Evolutionary conservation across 2,888 invertebrate species (phyloP).

Genomic region (Serripes groenlandicus): DNA sequence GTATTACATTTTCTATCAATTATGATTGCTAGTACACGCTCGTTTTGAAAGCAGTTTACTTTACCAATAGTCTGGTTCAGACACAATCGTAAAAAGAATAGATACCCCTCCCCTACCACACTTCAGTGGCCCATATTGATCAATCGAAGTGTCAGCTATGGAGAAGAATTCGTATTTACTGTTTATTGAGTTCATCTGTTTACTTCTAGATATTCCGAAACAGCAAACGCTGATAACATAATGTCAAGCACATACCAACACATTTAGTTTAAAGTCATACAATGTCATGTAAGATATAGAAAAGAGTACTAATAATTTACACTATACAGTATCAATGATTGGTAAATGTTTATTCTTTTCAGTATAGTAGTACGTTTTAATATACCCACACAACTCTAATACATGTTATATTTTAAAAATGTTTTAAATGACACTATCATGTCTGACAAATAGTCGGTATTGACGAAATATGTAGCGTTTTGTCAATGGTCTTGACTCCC

Average conservation of each 20-base stretch:
- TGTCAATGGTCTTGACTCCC: too few relatives aligned
- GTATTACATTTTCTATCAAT: not conserved
- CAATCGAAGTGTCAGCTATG: not conserved
- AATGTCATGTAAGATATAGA: too few relatives aligned
- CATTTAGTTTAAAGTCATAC: not conserved
- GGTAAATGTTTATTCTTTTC: too few relatives aligned
- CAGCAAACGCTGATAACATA: not conserved
- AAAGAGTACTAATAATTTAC: too few relatives aligned
- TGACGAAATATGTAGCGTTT: too few relatives aligned
- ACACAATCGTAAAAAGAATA: not conserved
- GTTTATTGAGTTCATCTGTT: not conserved
- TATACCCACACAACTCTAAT: too few relatives aligned
- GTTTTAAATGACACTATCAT: too few relatives aligned
- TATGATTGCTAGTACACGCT: not conserved
- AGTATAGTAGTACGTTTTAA: too few relatives aligned
- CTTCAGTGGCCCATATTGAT: conserved; percentile 3
- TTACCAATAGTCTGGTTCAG: not conserved
- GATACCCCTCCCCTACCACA: conserved; percentile 8
- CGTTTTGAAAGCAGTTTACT: not conserved
- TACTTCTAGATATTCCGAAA: not conserved
- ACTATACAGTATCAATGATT: too few relatives aligned
- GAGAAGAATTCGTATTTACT: not conserved
- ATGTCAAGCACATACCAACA: conserved; percentile 15
- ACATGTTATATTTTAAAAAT: too few relatives aligned
- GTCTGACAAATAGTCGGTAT: too few relatives aligned